These are phyloP conservation scores for Syngnathoides biaculeatus DNA, from an alignment of 2,113 vertebrate species.

Conservation along the genomic window DNA sequence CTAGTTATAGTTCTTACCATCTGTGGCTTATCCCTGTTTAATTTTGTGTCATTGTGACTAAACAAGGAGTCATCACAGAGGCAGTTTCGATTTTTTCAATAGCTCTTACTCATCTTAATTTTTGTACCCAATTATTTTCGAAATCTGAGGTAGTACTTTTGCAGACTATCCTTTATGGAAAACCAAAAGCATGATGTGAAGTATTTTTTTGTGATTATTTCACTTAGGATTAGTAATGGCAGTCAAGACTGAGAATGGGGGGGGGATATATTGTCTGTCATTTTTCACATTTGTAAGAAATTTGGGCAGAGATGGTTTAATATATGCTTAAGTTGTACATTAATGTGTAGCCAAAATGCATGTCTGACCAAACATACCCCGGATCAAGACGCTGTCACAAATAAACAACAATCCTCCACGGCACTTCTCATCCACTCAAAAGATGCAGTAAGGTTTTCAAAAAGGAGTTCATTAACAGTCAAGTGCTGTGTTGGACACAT, in stretches of 20 bases:
- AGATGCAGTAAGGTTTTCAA: slow-evolving; percentile 43
- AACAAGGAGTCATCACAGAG: too few species aligned
- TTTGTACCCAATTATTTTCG: too few species aligned
- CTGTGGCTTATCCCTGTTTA: not conserved
- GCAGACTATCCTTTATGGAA: too few species aligned
- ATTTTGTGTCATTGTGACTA: too few species aligned
- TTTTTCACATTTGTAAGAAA: not conserved
- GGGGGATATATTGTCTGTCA: too few species aligned
- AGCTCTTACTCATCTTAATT: too few species aligned
- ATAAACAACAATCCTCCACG: slow-evolving; percentile 33
- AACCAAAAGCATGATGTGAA: too few species aligned
- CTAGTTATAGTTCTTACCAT: not conserved
- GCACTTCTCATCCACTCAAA: slow-evolving; percentile 59
- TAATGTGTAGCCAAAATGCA: not conserved
- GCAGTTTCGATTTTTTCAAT: too few species aligned
- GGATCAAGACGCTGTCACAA: not conserved
- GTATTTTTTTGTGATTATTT: not conserved
- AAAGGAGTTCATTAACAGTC: slow-evolving; percentile 55
- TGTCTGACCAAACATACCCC: not conserved
- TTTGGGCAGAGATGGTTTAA: not conserved
- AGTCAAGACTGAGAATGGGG: too few species aligned
- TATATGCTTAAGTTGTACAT: not conserved
- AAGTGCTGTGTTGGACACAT: slow-evolving; percentile 3
- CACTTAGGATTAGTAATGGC: not conserved
- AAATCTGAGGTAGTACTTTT: too few species aligned